These are phyloP conservation scores for Palythoa heliodiscus DNA, from an alignment of 92 coral and sea anemone genomes.

Conservation along the genomic window DNA sequence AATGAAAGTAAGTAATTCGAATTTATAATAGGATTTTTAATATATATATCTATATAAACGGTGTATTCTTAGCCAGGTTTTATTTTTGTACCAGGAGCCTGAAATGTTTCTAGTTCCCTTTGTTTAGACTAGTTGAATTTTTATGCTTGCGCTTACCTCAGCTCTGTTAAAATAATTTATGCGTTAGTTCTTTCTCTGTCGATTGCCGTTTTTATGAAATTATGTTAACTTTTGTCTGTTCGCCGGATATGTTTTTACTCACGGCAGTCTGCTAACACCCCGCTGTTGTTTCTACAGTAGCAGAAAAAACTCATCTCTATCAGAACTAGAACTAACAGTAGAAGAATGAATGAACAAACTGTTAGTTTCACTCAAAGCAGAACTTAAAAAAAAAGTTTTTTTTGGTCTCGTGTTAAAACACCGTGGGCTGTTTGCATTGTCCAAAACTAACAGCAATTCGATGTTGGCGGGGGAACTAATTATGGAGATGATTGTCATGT, in stretches of 20 bases:
- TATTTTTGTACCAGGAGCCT: conserved; percentile 30
- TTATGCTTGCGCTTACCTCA: not conserved
- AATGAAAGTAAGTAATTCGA: not conserved
- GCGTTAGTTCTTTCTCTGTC: not conserved
- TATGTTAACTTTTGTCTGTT: too few relatives aligned
- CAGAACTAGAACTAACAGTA: too few relatives aligned
- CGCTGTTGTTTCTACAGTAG: too few relatives aligned
- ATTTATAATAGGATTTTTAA: conserved; percentile 39
- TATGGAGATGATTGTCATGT: conserved; percentile 2
- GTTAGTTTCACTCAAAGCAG: too few relatives aligned
- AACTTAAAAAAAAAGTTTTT: too few relatives aligned
- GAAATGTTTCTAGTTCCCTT: conserved; percentile 5
- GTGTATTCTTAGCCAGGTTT: conserved; percentile 9
- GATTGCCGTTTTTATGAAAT: too few relatives aligned
- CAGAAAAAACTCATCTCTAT: too few relatives aligned
- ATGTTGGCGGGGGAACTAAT: not conserved
- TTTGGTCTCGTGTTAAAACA: too few relatives aligned
- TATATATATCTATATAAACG: not conserved
- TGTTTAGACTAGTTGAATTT: conserved; percentile 23
- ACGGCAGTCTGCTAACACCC: too few relatives aligned
- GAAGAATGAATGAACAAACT: too few relatives aligned
- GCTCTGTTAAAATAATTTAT: not conserved
- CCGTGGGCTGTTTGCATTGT: not conserved
- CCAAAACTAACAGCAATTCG: not conserved
- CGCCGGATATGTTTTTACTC: too few relatives aligned